Evolutionary conservation across 2,113 vertebrate species (phyloP).

Genomic region (Anguilla rostrata): DNA sequence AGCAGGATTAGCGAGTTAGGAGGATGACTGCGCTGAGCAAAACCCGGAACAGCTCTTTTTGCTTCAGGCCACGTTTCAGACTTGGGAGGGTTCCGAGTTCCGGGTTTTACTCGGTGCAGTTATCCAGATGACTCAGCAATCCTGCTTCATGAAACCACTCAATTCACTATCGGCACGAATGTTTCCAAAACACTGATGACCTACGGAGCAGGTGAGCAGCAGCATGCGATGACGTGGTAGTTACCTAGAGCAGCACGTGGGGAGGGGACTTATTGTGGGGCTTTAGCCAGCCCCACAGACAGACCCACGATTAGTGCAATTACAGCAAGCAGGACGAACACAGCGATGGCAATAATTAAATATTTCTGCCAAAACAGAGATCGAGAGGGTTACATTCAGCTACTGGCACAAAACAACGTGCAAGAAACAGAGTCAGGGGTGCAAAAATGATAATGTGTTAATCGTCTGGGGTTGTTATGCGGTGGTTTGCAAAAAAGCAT

Average conservation of each 20-base stretch:
- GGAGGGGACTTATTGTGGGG: conserved; percentile 54
- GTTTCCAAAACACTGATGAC: conserved; percentile 12
- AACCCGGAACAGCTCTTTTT: too few species aligned
- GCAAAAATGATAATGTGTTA: conserved; percentile 2
- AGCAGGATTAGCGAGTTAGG: too few species aligned
- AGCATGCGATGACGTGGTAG: conserved; percentile 29
- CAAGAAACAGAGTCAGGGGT: background rate
- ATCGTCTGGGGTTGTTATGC: background rate
- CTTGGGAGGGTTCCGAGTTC: too few species aligned
- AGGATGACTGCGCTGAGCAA: too few species aligned
- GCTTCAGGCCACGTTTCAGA: too few species aligned
- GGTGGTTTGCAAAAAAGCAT: background rate
- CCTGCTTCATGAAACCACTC: background rate
- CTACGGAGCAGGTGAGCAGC: conserved; percentile 19
- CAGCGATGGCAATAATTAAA: conserved; percentile 78
- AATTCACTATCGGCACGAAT: too few species aligned
- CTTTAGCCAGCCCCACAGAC: conserved; percentile 79
- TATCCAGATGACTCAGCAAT: too few species aligned
- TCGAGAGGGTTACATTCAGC: conserved; percentile 31
- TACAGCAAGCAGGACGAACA: conserved; percentile 76
- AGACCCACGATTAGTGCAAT: conserved; percentile 86
- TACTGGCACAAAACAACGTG: background rate
- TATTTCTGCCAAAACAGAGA: conserved; percentile 82
- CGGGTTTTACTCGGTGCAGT: too few species aligned
- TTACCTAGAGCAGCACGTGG: conserved; percentile 31